Percentiles rank a stretch among this genome's conserved stretches.
These are phyloP conservation scores for Entomobrya proxima DNA, from an alignment of 2,888 invertebrate genomes.

Conservation along the genomic window DNA sequence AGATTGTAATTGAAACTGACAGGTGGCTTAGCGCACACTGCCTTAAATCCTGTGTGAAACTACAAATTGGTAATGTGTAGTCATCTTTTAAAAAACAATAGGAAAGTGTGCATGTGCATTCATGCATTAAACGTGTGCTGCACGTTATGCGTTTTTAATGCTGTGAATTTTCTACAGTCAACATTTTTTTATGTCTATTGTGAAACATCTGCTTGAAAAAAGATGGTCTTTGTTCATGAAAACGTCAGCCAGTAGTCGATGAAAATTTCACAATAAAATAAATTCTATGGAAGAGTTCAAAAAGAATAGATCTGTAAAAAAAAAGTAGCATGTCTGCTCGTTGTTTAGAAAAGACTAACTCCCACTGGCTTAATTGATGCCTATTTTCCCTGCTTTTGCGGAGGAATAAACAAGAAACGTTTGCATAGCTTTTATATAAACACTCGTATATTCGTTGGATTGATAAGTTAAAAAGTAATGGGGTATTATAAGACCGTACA, in stretches of 20 bases:
- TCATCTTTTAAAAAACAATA: background rate
- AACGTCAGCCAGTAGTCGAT: background rate
- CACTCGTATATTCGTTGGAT: background rate
- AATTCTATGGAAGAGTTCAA: too few relatives aligned
- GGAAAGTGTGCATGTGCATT: conserved; percentile 9
- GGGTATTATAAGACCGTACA: background rate
- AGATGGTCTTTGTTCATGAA: conserved; percentile 3
- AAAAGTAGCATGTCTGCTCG: too few relatives aligned
- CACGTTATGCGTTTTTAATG: background rate
- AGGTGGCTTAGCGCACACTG: conserved; percentile 32
- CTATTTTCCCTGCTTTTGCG: too few relatives aligned
- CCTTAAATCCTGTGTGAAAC: background rate
- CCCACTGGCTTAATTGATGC: background rate
- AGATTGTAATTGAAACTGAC: conserved; percentile 51
- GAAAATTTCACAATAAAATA: background rate
- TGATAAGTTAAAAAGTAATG: background rate
- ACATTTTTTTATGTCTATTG: too few relatives aligned
- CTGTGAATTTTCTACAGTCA: background rate
- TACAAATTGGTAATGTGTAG: background rate
- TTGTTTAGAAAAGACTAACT: too few relatives aligned
- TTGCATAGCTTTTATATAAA: background rate
- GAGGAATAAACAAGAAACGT: too few relatives aligned
- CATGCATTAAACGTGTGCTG: conserved; percentile 17
- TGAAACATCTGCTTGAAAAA: too few relatives aligned
- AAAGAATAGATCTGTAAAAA: too few relatives aligned